Percentiles rank a stretch among this genome's conserved stretches.
Conservation (phyloP, 2,797 vertebrate genomes). For the Yasuhikotakia modesta region DNA sequence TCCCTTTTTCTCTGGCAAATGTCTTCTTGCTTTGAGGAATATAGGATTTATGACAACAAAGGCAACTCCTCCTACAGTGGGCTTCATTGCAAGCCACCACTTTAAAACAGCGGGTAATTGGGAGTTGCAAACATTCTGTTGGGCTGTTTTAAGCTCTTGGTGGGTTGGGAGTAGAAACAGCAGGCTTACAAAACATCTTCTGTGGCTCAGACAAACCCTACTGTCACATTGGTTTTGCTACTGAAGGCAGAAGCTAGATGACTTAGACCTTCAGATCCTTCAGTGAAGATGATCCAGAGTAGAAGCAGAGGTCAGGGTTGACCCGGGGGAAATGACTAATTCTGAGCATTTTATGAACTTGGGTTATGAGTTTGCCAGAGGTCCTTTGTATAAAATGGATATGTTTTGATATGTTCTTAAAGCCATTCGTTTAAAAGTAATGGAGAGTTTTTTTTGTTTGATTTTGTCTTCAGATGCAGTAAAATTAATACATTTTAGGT, state of each 20-base stretch:
- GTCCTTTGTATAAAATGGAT: not conserved
- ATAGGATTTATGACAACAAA: slow-evolving; percentile 14
- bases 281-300: not conserved
- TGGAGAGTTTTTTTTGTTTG: too few relatives aligned
- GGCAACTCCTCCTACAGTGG: slow-evolving; percentile 7
- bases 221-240: too few relatives aligned
- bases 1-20: not conserved
- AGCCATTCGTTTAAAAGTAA: too few relatives aligned
- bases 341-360: not conserved
- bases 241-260: slow-evolving; percentile 1
- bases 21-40: slow-evolving; percentile 1
- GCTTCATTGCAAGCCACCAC: slow-evolving; percentile 5
- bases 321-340: not conserved
- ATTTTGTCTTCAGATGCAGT: too few relatives aligned
- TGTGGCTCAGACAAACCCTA: not conserved
- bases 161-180: not conserved
- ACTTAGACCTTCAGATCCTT: not conserved
- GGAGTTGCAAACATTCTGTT: slow-evolving; percentile 20
- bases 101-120: slow-evolving; percentile 11
- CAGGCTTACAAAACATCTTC: not conserved
- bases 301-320: slow-evolving; percentile 1
- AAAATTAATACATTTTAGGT: too few relatives aligned
- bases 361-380: not conserved
- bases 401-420: not conserved
- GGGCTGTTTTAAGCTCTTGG: slow-evolving; percentile 5